Base-by-base conservation (phyloP, 2,113 vertebrate genomes). In the Dasyornis broadbenti region DNA sequence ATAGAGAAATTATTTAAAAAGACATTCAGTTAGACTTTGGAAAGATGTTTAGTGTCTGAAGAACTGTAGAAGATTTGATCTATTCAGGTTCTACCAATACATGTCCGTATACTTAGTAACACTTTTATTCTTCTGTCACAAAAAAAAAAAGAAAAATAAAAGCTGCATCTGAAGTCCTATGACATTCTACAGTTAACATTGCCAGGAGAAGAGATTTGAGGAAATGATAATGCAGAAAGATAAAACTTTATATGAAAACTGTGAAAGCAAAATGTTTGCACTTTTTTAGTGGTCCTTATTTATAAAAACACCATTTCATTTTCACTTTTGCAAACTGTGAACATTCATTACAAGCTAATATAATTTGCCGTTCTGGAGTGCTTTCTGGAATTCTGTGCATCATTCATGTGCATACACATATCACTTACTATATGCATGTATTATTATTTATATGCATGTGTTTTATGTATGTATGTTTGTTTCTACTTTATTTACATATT, bases 101-200 rank as follows among this genome's bases (percentile, higher is more conserved):
- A 7, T 12, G 5, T 60, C 35, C 3, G 7, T 78, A 17, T 49
- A 53, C 3, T 45, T 30, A 56, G 15, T 15, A 56, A 11, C 14
- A 35, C 13, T 59, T 84, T 2, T 35, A 65, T 39, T 80, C 20
- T 75, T 65, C 40, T 79, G 33, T 59, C 42, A 31, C 1, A 3
- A 23, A 45, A 9, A 8, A 8, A 18, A 64, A 39, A 47, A 7
- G 33, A 39, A 54, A 13, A 20, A 22, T 11, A 24, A 54, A 45
- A 73, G 2, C 15, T 70, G 5, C 19, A 24, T 82, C 6, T 60
- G 11, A 35, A 33, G 22, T 69, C 9, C 12, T 77, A 1, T 0
- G 0, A 6, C 23, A 9, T 73, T 64, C 14, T 57, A 3, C 44
- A 82, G 33, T 80, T 89, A 45, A n/a, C 10, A 5, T 26, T 71